Conservation (phyloP, 2,888 invertebrate genomes). For the Psococerastis gibbosa region DNA sequence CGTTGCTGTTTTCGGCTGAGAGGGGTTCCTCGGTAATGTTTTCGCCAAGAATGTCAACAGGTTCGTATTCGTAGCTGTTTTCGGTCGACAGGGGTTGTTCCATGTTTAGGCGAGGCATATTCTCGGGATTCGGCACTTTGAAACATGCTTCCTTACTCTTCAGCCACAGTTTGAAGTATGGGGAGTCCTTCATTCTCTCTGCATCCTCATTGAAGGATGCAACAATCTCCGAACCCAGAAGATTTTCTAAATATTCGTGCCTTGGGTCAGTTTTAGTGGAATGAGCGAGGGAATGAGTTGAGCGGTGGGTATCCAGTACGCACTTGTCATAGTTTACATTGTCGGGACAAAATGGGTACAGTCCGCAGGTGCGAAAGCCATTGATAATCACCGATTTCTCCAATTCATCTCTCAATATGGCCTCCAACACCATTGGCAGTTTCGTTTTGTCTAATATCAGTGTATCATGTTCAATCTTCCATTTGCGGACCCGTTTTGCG, state of each 20-base stretch:
- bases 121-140: neutral
- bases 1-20: neutral
- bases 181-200: neutral
- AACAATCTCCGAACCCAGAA: neutral
- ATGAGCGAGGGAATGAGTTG: neutral
- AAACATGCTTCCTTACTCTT: neutral
- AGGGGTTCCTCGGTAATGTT: neutral
- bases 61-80: neutral
- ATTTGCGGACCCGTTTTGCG: slow-evolving; percentile 15
- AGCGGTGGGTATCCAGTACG: neutral
- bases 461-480: slow-evolving; percentile 15
- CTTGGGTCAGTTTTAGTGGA: neutral
- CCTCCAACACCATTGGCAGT: slow-evolving; percentile 16
- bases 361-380: slow-evolving; percentile 20
- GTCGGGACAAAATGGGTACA: slow-evolving; percentile 13
- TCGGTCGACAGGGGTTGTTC: no score
- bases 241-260: neutral
- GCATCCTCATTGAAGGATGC: neutral
- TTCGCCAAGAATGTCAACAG: neutral
- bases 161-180: neutral
- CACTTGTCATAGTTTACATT: slow-evolving; percentile 17
- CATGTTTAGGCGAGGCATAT: neutral
- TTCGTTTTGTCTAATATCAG: slow-evolving; percentile 18
- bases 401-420: slow-evolving; percentile 16
- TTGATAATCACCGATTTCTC: slow-evolving; percentile 17